Base-by-base conservation (phyloP, 53 echinoderm and acorn worm genomes). In the Echinarachnius parma region DNA sequence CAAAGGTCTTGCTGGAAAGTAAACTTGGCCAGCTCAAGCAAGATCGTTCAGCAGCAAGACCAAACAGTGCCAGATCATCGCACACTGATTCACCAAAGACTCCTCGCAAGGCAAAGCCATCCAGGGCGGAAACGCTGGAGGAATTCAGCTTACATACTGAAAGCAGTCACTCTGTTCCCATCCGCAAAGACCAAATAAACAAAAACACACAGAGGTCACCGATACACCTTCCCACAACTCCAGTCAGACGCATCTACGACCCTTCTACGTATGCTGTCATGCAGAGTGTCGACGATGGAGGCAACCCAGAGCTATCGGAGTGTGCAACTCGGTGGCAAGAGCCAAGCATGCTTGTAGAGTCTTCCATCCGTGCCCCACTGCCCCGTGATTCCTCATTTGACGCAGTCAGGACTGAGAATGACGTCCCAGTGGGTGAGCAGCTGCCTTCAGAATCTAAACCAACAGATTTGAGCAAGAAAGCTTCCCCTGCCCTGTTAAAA, bases 291-390 rank as follows among this genome's bases (percentile, higher is more conserved):
- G 76, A 84, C 28, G 93, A 93, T 47, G 79, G 79, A 34, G 60
- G 59, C 28, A 88, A 88, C 34, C 75, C 83, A 52, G 93, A 93
- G 49, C 48, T 60, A 46, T 91, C 91, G 27, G 87, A 95, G 34
- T 95, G 96, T 88, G 96, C 87, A 34, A 95, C 96, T 4, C 87
- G 92, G n/a, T 80, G 76, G 69, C 85, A 91, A 45, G 90, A 90
- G 52, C 91, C 85, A 5, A 95, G 96, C 80, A 83, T 87, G 78
- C 87, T 91, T 54, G 56, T 87, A 9, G 96, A 95, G 61, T 67
- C 82, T 46, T 82, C 82, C 13, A 34, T 66, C 50, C 55, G 46
- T 39, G 37, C 55, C 37, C 74, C 74, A 72, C 56, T 72, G 74
- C 56, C 39, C 8, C 74, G 74, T 56, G 74, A 72, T 33, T 72